These are phyloP conservation scores for Orcinus orca DNA, from an alignment of 2,113 vertebrate species.

Conservation along the genomic window DNA sequence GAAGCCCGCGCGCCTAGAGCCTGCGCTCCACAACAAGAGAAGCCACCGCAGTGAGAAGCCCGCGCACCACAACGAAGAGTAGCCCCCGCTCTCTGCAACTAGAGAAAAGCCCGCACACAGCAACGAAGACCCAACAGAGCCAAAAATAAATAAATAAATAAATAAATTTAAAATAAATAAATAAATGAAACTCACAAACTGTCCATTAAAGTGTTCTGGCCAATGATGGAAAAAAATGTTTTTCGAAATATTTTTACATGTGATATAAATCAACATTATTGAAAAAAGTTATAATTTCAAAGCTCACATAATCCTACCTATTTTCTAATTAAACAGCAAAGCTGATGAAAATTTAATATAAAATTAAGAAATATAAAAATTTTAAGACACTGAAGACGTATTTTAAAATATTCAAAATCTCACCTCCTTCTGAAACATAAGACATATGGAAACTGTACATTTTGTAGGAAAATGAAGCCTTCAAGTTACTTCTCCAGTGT, in stretches of 20 bases:
- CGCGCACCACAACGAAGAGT: too few relatives aligned
- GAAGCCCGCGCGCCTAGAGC: too few relatives aligned
- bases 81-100: too few relatives aligned
- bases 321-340: conserved; percentile 40
- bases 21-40: too few relatives aligned
- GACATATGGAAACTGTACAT: conserved; percentile 80
- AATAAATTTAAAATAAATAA: too few relatives aligned
- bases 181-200: conserved; percentile 32
- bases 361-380: conserved; percentile 31
- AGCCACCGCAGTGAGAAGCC: too few relatives aligned
- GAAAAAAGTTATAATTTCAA: conserved; percentile 11
- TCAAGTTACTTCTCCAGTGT: not conserved
- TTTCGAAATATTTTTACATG: conserved; percentile 30
- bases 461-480: conserved; percentile 42
- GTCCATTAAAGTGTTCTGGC: not conserved
- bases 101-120: too few relatives aligned
- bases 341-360: conserved; percentile 16
- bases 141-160: too few relatives aligned
- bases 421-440: conserved; percentile 85
- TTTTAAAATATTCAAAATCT: conserved; percentile 61
- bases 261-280: not conserved
- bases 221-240: not conserved
- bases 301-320: conserved; percentile 25
- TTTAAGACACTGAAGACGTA: not conserved
- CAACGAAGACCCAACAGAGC: too few relatives aligned